Percentiles rank a stretch among this genome's conserved stretches.
Evolutionary conservation across 2,888 invertebrate genomes (phyloP).

Genomic region (Endotricha flammealis): DNA sequence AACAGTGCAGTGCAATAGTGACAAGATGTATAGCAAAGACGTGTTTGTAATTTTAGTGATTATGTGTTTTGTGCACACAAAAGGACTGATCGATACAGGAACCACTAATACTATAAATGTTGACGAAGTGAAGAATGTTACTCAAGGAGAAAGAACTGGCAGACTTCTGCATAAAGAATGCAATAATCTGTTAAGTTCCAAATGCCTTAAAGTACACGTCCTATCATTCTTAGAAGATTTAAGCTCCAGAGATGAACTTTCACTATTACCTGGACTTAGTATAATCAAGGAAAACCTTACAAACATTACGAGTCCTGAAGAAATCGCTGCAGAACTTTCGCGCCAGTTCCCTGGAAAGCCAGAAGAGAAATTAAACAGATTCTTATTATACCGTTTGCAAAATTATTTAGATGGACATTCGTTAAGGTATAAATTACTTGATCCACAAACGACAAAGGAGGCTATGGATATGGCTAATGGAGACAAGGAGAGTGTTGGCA

Average conservation of each 20-base stretch:
- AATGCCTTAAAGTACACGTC: conserved; percentile 88
- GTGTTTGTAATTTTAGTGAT: conserved; percentile 38
- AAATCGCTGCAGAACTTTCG: conserved; percentile 83
- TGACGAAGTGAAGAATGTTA: conserved; percentile 29
- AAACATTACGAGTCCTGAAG: conserved; percentile 74
- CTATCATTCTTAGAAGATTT: conserved; percentile 86
- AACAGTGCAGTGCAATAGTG: conserved; percentile 37
- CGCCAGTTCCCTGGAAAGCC: conserved; percentile 87
- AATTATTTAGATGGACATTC: conserved; percentile 86
- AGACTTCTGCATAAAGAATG: conserved; percentile 62
- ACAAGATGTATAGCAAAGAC: conserved; percentile 50
- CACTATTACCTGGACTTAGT: conserved; percentile 85
- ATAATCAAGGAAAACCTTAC: conserved; percentile 82
- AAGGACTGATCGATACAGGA: conserved; percentile 47
- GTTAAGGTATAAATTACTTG: conserved; percentile 83
- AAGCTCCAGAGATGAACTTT: conserved; percentile 83
- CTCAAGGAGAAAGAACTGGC: conserved; percentile 46
- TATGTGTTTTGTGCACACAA: conserved; percentile 33
- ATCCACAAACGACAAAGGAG: conserved; percentile 79
- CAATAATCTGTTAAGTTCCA: conserved; percentile 74
- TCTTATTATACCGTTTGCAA: conserved; percentile 81
- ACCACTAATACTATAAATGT: conserved; percentile 35
- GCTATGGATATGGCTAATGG: conserved; percentile 71
- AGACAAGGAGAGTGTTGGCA: conserved; percentile 59
- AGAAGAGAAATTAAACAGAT: conserved; percentile 85